phyloP scores from a whole-genome alignment of 2,113 vertebrate species.

The Labeo rohita region DNA sequence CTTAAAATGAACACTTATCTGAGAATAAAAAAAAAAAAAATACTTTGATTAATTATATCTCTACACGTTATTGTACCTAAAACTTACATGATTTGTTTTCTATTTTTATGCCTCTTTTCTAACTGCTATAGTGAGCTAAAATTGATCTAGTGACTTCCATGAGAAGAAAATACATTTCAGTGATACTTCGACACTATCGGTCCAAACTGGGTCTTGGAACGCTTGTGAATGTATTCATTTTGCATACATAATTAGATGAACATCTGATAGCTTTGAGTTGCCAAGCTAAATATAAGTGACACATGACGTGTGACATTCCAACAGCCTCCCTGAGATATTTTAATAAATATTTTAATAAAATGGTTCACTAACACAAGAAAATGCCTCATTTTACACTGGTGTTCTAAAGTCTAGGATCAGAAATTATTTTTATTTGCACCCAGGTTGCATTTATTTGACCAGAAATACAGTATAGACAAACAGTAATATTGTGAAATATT shows the following conservation, averaged over 20 bases:
- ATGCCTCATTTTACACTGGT: not conserved
- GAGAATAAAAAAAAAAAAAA: not conserved
- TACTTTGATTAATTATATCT: not conserved
- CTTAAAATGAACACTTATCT: not conserved
- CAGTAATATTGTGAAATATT: not conserved
- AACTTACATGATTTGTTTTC: no score
- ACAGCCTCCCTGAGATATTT: not conserved
- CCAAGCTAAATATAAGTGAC: constrained; percentile 3
- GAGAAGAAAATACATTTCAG: not conserved
- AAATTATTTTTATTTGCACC: not conserved
- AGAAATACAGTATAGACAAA: not conserved
- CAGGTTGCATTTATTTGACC: not conserved
- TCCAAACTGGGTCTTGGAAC: not conserved
- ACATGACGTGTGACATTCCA: not conserved
- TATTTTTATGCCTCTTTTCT: not conserved
- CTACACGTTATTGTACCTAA: not conserved
- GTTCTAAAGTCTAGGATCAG: not conserved
- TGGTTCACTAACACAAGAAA: not conserved
- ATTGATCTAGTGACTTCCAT: not conserved
- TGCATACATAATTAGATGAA: constrained; percentile 9
- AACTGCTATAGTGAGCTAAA: not conserved
- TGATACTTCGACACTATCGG: not conserved
- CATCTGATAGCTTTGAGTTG: constrained; percentile 11
- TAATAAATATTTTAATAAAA: not conserved
- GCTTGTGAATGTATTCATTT: not conserved